Base-by-base conservation (phyloP, 1,140 invertebrate species). In the Theocolax elegans region DNA sequence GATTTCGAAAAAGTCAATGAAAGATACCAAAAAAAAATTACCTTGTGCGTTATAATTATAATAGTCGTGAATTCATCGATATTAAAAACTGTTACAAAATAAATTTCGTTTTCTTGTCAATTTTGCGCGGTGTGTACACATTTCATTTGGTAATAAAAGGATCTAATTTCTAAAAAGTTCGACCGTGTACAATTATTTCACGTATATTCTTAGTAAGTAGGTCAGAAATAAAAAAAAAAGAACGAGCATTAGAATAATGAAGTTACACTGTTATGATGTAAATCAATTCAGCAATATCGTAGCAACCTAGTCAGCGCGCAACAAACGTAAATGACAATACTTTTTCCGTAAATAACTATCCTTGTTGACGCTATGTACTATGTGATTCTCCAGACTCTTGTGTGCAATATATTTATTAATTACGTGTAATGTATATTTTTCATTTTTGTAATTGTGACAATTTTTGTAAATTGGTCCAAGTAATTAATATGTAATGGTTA, bases 191-290 rank as follows among this genome's bases (percentile, higher is more conserved):
- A 54, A 44, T 62, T 56, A 63, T 56, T 46, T 3, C 15, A 42
- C 48, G 49, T 35, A 10, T 69, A 69, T 69, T 69, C 13, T 69
- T 69, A 69, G 67, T 54, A 69, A 69, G 38, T 63, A 63, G 67
- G 67, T 63, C 48, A 69, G 58, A 53, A n/a, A n/a, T n/a, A n/a
- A n/a, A n/a, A n/a, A 31, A 54, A 25, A 25, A 54, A 63, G 21
- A 69, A 46, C n/a, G 15, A 56, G 40, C 27, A 63, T 63, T 63
- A 69, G 25, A 63, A 62, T 69, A 63, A 62, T 51, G 10, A 60
- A 60, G 19, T 60, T 68, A 6, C 3, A 60, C 17, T 63, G 49
- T 63, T 63, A 63, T 56, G 38, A 69, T 69, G 67, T 56, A 63
- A 62, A 63, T 63, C 27, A 69, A 69, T 69, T 69, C 51, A 46